These are phyloP conservation scores for Cromileptes altivelis DNA, from an alignment of 2,113 vertebrate species.

Conservation along the genomic window DNA sequence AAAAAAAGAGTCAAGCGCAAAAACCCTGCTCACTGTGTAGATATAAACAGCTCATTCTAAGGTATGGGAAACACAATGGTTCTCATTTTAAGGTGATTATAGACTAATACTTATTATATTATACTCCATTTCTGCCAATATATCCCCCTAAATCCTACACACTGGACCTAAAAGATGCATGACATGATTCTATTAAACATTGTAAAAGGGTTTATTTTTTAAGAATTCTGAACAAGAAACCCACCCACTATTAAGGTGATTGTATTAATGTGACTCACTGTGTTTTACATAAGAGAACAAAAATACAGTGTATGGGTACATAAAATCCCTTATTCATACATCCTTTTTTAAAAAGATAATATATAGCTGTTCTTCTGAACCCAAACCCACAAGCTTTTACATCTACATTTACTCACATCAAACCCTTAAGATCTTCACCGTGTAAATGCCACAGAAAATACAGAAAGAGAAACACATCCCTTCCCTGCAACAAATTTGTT, in stretches of 20 bases:
- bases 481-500: conserved; percentile 17
- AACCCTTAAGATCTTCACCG: neutral
- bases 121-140: too few relatives aligned
- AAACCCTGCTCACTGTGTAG: too few relatives aligned
- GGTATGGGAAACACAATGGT: too few relatives aligned
- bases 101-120: too few relatives aligned
- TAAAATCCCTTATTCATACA: neutral
- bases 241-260: neutral
- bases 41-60: too few relatives aligned
- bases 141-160: too few relatives aligned
- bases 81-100: too few relatives aligned
- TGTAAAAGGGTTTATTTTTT: too few relatives aligned
- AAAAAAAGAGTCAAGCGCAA: too few relatives aligned
- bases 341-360: too few relatives aligned
- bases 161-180: too few relatives aligned
- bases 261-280: neutral
- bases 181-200: too few relatives aligned
- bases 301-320: neutral
- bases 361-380: neutral
- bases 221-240: neutral
- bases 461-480: neutral
- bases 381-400: neutral
- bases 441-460: neutral
- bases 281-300: neutral
- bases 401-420: neutral